These are phyloP conservation scores for Podiceps cristatus DNA, from an alignment of 2,113 vertebrate species.

Conservation along the genomic window DNA sequence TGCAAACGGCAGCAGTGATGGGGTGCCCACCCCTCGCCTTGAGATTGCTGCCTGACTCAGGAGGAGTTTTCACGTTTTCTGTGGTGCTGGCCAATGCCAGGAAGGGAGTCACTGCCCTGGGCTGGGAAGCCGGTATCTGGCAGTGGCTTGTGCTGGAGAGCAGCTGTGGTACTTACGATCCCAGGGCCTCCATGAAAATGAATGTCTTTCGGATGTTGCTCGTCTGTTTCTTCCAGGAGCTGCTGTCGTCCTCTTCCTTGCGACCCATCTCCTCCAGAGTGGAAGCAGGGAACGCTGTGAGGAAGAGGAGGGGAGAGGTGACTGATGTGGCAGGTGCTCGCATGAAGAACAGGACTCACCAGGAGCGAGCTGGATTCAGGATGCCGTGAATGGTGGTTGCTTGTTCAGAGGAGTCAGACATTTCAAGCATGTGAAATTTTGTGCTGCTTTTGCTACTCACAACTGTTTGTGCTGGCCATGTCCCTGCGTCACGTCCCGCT, in stretches of 20 bases:
- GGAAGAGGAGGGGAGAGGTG: background rate
- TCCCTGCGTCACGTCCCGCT: fast-evolving
- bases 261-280: constrained; percentile 84
- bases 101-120: background rate
- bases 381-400: background rate
- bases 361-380: background rate
- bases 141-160: background rate
- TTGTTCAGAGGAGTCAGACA: background rate
- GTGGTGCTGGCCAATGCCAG: fast-evolving
- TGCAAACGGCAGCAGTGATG: fast-evolving
- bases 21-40: background rate
- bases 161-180: constrained; percentile 85
- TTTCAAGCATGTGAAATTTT: background rate
- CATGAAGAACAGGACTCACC: fast-evolving
- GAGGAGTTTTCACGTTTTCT: fast-evolving
- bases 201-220: constrained; percentile 92
- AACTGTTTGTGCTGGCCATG: background rate
- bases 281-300: constrained; percentile 75
- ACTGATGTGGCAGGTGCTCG: fast-evolving
- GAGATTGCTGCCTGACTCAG: fast-evolving
- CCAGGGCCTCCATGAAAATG: constrained; percentile 91
- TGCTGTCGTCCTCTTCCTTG: constrained; percentile 81
- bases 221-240: constrained; percentile 91
- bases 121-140: fast-evolving
- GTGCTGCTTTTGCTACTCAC: background rate